phyloP scores from a whole-genome alignment of 2,888 invertebrate species.

The Arge pagana region DNA sequence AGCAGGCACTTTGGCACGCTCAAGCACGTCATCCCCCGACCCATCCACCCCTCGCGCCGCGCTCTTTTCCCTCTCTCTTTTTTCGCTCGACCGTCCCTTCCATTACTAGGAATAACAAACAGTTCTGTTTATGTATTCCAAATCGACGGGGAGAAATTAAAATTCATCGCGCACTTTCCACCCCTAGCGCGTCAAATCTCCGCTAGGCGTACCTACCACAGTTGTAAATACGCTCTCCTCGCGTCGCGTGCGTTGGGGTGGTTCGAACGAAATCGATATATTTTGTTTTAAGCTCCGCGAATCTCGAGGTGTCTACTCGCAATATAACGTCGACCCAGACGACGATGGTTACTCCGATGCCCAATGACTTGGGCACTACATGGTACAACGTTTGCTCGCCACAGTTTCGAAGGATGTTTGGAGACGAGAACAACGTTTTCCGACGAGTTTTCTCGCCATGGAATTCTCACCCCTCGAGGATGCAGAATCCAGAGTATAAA shows the following conservation, averaged over 20 bases:
- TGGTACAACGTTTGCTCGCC: too few species aligned
- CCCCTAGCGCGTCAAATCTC: slow-evolving; percentile 8
- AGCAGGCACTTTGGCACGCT: slow-evolving; percentile 13
- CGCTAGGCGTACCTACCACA: slow-evolving; percentile 1
- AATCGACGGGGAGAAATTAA: slow-evolving; percentile 42
- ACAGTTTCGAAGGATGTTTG: too few species aligned
- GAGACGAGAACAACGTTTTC: too few species aligned
- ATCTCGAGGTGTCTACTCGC: too few species aligned
- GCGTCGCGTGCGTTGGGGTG: neutral
- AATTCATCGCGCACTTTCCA: slow-evolving; percentile 41
- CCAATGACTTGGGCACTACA: too few species aligned
- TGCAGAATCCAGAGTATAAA: too few species aligned
- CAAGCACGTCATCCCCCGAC: too few species aligned
- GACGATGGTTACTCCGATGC: too few species aligned
- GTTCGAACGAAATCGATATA: neutral
- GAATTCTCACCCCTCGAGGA: too few species aligned
- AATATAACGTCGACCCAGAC: too few species aligned
- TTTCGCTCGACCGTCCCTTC: slow-evolving; percentile 30
- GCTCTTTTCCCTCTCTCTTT: neutral
- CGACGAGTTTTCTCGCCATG: too few species aligned
- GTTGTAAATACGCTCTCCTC: slow-evolving; percentile 1
- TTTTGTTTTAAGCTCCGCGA: too few species aligned
- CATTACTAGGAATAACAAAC: slow-evolving; percentile 37
- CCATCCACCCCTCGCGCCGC: slow-evolving; percentile 3
- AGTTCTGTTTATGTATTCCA: slow-evolving; percentile 36